Percentiles rank a stretch among this genome's conserved stretches.
Conservation (phyloP, 2,888 invertebrate species). For the Nesidiocoris tenuis region DNA sequence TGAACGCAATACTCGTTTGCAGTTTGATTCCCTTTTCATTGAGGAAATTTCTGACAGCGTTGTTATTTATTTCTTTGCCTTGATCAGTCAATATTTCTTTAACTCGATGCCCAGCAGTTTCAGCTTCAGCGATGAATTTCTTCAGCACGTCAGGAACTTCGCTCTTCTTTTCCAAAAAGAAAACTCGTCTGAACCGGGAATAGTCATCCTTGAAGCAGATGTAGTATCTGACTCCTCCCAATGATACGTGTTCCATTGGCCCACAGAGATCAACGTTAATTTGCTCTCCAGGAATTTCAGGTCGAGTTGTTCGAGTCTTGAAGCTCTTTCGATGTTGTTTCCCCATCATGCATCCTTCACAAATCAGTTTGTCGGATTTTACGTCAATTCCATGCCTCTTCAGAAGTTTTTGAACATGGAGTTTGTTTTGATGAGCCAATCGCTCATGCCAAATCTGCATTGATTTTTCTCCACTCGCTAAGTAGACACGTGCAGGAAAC, state of each 20-base stretch:
- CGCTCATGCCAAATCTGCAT: constrained; percentile 11
- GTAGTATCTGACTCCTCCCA: background rate
- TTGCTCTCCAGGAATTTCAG: background rate
- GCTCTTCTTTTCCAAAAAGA: constrained; percentile 7
- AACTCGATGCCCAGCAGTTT: background rate
- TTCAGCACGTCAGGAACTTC: background rate
- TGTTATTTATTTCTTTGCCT: constrained; percentile 2
- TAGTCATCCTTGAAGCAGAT: constrained; percentile 7
- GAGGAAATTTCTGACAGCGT: background rate
- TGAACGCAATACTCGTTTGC: too few relatives aligned
- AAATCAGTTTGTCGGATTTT: background rate
- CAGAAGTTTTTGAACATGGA: background rate
- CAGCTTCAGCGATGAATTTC: background rate
- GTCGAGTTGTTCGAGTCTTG: background rate
- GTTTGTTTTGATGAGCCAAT: too few relatives aligned
- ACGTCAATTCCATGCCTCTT: background rate
- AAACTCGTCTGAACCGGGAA: background rate
- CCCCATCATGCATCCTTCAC: constrained; percentile 7
- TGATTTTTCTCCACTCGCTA: background rate
- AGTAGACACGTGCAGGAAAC: background rate
- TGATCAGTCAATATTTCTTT: background rate
- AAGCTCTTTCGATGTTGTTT: constrained; percentile 2
- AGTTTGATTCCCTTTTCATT: background rate
- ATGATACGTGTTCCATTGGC: constrained; percentile 1
- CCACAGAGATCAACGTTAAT: constrained; percentile 7